Evolutionary conservation across 1,140 invertebrate genomes (phyloP), one percentile per base, ranked within the genome.

Genomic region (Drosophila kikkawai): DNA sequence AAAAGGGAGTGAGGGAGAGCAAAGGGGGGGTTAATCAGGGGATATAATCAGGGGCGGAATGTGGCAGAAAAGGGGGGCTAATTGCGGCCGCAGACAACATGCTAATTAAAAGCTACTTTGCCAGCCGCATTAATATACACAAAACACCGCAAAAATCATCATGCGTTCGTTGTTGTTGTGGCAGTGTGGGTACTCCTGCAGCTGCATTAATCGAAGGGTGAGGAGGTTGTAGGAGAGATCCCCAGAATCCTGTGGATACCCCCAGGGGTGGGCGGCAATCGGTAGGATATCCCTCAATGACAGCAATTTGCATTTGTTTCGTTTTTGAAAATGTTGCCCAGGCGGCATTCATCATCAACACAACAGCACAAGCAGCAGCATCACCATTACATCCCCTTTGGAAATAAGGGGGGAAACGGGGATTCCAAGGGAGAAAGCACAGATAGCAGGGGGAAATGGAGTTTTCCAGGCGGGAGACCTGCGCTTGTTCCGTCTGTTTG

Each of bases 41-140:
- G 32, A 13, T 41, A 34, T 63, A 39, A 26, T 29, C 29, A 29
- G 34, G 41, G 32, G 57, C 13, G 41, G 32, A 4, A 1, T 11
- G 37, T 2, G 13, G 26, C 13, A 0, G 26, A 32, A 32, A 42
- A 32, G 50, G 44, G 42, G 60, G 60, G 65, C 56, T 79, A 79
- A 79, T 79, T 71, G 76, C 75, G 42, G 39, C 76, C 77, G 80
- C 84, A 80, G 83, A 86, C 84, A 80, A 87, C 84, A 87, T 87
- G 84, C 83, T 87, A 88, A 87, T 87, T 87, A 87, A 87, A 87
- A 87, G 84, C 80, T 84, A 88, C 84, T 87, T 88, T 78, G 61
- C 80, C 80, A 77, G 85, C 84, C 84, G 85, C 84, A 88, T 87
- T 88, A 88, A 88, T 87, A 87, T 68, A 88, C 84, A 83, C 77